Base-by-base conservation (phyloP, 2,797 vertebrate species). In the Chrysocyon brachyurus region DNA sequence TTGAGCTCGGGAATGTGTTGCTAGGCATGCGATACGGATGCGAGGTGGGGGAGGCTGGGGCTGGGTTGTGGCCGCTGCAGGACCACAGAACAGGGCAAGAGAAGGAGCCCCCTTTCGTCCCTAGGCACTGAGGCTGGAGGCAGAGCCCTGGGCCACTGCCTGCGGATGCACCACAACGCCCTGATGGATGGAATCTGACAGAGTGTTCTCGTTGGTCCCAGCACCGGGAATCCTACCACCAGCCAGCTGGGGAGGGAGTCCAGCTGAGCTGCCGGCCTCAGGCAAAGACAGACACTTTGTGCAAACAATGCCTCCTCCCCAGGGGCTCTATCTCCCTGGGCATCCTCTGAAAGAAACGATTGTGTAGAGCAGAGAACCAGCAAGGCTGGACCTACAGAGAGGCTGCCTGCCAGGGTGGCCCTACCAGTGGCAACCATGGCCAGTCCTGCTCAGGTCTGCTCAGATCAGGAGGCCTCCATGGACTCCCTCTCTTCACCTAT, bases 171-270 rank as follows among this genome's bases (percentile, higher is more conserved):
- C 61, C 22, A 17, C 1, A 36, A 72, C 3, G 1, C 61, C 83
- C 49, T 95, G 97, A 98, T 52, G 70, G 73, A 97, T 97, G 52
- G 88, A 21, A 68, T 85, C 40, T 95, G 97, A 96, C 97, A 91
- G 93, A 64, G n/a, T 6, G 56, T 83, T 73, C 79, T 93, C 3
- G 0, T 54, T 93, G 49, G 40, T 86, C n/a, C 59, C 82, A 64
- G 59, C 2, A 19, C 54, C 14, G 26, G 78, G 86, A 91, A n/a
- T 83, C 82, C 22, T 81, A 56, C 28, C 2, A 33, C 73, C 75
- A 72, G 91, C 57, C 83, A 73, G 24, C 59, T 89, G 72, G 40
- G 79, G 31, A 81, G 73, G 2, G 33, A 87, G 86, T 90, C 68
- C 79, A 85, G 88, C 64, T 66, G 33, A 94, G 94, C 79, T 81